Evolutionary conservation across 2,113 vertebrate genomes (phyloP).

Genomic region (Saiga tatarica): DNA sequence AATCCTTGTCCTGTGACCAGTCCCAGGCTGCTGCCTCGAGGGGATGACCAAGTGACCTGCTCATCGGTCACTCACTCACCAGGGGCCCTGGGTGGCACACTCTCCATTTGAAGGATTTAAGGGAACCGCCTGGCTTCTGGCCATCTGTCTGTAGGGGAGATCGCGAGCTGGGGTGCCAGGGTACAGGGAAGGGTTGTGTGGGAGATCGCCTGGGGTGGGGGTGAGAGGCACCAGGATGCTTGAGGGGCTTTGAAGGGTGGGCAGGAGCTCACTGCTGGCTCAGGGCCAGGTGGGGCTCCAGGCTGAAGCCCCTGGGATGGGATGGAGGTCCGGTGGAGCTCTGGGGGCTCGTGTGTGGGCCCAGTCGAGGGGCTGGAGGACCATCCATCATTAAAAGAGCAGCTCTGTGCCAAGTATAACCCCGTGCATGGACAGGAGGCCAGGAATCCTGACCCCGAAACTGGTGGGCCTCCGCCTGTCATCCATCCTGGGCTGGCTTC

Average conservation of each 20-base stretch:
- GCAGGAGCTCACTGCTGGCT: background rate
- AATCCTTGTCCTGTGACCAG: background rate
- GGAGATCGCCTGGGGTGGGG: accelerated
- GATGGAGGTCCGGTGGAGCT: too few relatives aligned
- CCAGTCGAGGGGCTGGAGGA: background rate
- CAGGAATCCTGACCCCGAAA: background rate
- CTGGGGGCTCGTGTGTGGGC: accelerated
- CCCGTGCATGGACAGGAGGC: background rate
- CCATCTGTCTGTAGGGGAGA: background rate
- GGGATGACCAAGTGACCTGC: background rate
- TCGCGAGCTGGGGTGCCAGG: accelerated
- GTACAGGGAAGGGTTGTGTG: accelerated
- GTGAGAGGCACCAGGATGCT: accelerated
- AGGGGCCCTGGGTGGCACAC: background rate
- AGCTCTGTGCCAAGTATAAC: background rate
- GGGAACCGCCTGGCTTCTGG: background rate
- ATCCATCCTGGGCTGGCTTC: too few relatives aligned
- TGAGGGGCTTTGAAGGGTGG: background rate
- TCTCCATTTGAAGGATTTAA: background rate
- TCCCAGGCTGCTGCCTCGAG: background rate
- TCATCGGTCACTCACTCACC: background rate
- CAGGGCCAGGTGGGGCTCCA: background rate
- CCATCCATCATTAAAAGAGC: background rate
- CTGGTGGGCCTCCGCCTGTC: background rate
- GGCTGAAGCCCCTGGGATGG: background rate